phyloP scores from a whole-genome alignment of 2,888 invertebrate genomes.

The Orthosia gothica region DNA sequence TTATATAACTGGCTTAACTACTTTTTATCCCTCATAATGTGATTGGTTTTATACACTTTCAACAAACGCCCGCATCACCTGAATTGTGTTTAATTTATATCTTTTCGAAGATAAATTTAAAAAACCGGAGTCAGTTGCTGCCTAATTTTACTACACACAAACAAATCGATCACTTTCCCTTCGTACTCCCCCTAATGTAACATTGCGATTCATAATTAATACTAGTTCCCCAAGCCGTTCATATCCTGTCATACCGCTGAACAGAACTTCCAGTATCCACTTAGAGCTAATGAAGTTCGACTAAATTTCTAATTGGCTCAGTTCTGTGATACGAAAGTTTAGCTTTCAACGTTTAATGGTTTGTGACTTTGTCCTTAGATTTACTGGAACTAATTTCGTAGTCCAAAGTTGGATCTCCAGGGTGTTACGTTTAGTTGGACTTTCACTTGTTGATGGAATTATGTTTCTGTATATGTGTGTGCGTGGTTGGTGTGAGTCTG shows the following conservation, averaged over 20 bases:
- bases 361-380: constrained; percentile 78
- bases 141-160: background rate
- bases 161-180: background rate
- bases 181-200: constrained; percentile 13
- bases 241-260: constrained; percentile 60
- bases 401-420: constrained; percentile 70
- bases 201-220: constrained; percentile 46
- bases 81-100: no score
- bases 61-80: no score
- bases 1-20: no score
- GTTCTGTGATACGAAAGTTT: constrained; percentile 76
- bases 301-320: constrained; percentile 78
- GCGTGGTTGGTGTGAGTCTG: constrained; percentile 2
- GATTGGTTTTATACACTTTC: no score
- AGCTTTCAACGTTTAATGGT: constrained; percentile 78
- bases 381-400: constrained; percentile 76
- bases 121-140: background rate
- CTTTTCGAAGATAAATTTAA: no score
- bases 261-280: constrained; percentile 63
- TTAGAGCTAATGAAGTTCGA: constrained; percentile 74
- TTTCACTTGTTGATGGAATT: constrained; percentile 69
- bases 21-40: no score
- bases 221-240: constrained; percentile 47
- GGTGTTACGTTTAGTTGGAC: constrained; percentile 66
- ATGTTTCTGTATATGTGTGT: constrained; percentile 29